Evolutionary conservation across 1,140 invertebrate species (phyloP).

Genomic region (Zaprionus capensis): DNA sequence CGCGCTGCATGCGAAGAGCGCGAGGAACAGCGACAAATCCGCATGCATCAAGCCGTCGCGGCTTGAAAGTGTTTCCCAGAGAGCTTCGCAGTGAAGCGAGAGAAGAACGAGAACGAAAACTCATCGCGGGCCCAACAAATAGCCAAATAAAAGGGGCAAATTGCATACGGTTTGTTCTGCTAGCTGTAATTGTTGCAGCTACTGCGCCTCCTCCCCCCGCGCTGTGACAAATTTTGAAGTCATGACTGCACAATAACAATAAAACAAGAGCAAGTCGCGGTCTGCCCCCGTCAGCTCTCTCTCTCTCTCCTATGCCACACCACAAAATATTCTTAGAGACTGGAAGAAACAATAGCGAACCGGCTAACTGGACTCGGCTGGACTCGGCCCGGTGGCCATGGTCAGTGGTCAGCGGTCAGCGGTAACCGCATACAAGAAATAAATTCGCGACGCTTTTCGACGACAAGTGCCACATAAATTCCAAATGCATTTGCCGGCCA

Average conservation of each 20-base stretch:
- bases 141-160: constrained; percentile 77
- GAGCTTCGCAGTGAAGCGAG: not conserved
- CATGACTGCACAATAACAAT: constrained; percentile 81
- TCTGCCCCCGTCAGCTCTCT: not conserved
- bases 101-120: constrained; percentile 5
- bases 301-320: not conserved
- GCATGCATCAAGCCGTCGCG: constrained; percentile 63
- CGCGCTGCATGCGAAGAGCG: constrained; percentile 59
- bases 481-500: constrained; percentile 71
- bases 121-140: constrained; percentile 59
- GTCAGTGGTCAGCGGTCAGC: constrained; percentile 45
- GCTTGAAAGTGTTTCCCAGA: constrained; percentile 14
- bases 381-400: constrained; percentile 31
- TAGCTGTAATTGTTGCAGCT: constrained; percentile 41
- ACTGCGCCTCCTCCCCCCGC: not conserved
- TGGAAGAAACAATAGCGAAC: constrained; percentile 9
- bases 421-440: constrained; percentile 68
- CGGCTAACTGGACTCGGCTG: constrained; percentile 17
- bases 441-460: constrained; percentile 75
- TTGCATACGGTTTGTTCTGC: constrained; percentile 43
- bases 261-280: constrained; percentile 60
- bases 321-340: constrained; percentile 75
- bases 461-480: constrained; percentile 81
- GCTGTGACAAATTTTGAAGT: constrained; percentile 81
- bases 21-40: constrained; percentile 63